Evolutionary conservation across 2,113 vertebrate species (phyloP).

Genomic region (Blennius ocellaris): DNA sequence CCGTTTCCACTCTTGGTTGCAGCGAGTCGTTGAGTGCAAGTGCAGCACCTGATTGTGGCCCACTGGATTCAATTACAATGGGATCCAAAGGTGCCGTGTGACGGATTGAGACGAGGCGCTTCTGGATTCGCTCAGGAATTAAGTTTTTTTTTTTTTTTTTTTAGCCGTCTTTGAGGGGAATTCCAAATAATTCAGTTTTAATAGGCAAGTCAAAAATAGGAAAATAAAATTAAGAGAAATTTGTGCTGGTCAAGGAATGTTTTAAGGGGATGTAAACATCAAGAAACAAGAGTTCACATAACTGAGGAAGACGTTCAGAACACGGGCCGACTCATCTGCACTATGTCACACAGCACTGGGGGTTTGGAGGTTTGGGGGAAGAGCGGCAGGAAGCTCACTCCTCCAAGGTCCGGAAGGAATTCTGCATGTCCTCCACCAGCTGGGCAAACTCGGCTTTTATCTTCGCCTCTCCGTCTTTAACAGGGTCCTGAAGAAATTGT

Average conservation of each 20-base stretch:
- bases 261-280: conserved; percentile 52
- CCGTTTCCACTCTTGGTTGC: conserved; percentile 32
- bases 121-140: not conserved
- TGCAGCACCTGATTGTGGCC: conserved; percentile 30
- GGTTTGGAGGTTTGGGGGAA: conserved; percentile 22
- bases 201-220: conserved; percentile 19
- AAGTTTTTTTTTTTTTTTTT: not conserved
- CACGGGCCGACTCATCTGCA: conserved; percentile 39
- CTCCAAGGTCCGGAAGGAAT: conserved; percentile 94
- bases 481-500: conserved; percentile 87
- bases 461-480: conserved; percentile 95
- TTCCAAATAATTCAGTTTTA: conserved; percentile 2
- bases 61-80: conserved; percentile 31
- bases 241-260: conserved; percentile 63
- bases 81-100: conserved; percentile 14
- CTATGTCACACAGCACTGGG: conserved; percentile 42
- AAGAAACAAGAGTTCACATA: conserved; percentile 32
- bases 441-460: conserved; percentile 94
- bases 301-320: conserved; percentile 47
- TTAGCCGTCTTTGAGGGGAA: not conserved
- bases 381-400: conserved; percentile 80
- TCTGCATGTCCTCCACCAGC: conserved; percentile 98
- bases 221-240: not conserved
- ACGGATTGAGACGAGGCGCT: conserved; percentile 4
- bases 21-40: conserved; percentile 31